Evolutionary conservation across 2,113 vertebrate genomes (phyloP).

Genomic region (Ceratotherium simum): DNA sequence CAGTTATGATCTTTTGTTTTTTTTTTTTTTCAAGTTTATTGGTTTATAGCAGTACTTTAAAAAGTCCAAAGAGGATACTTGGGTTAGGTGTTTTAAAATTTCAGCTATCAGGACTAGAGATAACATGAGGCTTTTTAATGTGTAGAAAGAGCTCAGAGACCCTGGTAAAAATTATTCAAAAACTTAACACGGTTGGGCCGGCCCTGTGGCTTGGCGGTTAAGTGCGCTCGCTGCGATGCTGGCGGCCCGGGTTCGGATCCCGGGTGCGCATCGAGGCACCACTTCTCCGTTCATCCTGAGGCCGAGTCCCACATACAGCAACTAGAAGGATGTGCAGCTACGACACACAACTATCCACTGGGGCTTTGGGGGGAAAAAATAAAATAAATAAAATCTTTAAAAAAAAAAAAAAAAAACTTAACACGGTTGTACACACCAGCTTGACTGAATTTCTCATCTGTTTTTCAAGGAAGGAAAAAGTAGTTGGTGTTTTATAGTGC

Average conservation of each 20-base stretch:
- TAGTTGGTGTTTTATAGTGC: background rate
- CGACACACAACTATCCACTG: too few species aligned
- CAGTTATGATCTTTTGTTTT: background rate
- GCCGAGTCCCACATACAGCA: too few species aligned
- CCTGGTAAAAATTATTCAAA: background rate
- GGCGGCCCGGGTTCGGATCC: too few species aligned
- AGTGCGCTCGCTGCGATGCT: too few species aligned
- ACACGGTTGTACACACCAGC: background rate
- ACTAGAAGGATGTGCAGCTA: too few species aligned
- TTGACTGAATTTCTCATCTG: constrained; percentile 12
- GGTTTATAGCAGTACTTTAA: background rate
- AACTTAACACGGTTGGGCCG: background rate
- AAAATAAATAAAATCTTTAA: too few species aligned
- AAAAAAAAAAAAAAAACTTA: too few species aligned
- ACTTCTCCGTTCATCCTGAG: too few species aligned
- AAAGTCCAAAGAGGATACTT: background rate
- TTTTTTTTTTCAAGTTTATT: too few species aligned
- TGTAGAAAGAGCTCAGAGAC: constrained; percentile 9
- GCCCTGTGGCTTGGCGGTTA: too few species aligned
- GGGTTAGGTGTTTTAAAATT: background rate
- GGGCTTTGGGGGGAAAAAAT: too few species aligned
- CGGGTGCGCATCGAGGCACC: too few species aligned
- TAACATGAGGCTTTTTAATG: background rate
- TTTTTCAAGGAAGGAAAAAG: constrained; percentile 59
- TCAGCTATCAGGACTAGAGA: background rate